These are phyloP conservation scores for Pterocles gutturalis DNA, from an alignment of 2,113 vertebrate species.

Conservation along the genomic window DNA sequence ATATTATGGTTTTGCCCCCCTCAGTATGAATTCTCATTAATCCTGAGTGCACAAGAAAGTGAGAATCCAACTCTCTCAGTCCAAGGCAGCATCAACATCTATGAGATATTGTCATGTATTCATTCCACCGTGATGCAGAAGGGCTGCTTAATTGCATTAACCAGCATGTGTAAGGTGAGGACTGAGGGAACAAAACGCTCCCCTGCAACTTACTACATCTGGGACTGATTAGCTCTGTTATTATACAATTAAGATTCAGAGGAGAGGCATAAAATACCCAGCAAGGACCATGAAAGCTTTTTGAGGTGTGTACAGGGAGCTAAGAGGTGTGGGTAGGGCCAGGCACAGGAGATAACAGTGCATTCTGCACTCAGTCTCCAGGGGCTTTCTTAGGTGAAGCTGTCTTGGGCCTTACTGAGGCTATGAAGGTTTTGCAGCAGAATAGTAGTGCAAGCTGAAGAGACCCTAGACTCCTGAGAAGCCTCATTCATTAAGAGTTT, in stretches of 20 bases:
- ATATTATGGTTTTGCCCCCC: neutral
- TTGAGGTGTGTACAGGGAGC: neutral
- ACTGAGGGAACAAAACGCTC: neutral
- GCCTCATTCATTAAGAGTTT: neutral
- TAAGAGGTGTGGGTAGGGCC: neutral
- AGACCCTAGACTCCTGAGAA: neutral
- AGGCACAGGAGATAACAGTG: neutral
- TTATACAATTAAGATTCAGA: neutral
- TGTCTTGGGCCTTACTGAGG: rapidly evolving
- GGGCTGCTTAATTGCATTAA: neutral
- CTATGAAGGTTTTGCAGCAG: neutral
- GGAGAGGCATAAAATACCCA: neutral
- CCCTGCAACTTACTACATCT: neutral
- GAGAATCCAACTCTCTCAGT: neutral
- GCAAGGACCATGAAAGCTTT: neutral
- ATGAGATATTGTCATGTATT: neutral
- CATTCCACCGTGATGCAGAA: neutral
- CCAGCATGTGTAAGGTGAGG: neutral
- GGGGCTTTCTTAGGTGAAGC: neutral
- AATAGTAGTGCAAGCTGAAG: neutral
- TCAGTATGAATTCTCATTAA: slow-evolving; percentile 32
- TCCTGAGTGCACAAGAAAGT: neutral
- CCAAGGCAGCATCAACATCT: neutral
- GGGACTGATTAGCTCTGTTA: slow-evolving; percentile 23
- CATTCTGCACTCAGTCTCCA: neutral